Conservation (phyloP, 2,888 invertebrate species). For the Geotrupes spiniger region DNA sequence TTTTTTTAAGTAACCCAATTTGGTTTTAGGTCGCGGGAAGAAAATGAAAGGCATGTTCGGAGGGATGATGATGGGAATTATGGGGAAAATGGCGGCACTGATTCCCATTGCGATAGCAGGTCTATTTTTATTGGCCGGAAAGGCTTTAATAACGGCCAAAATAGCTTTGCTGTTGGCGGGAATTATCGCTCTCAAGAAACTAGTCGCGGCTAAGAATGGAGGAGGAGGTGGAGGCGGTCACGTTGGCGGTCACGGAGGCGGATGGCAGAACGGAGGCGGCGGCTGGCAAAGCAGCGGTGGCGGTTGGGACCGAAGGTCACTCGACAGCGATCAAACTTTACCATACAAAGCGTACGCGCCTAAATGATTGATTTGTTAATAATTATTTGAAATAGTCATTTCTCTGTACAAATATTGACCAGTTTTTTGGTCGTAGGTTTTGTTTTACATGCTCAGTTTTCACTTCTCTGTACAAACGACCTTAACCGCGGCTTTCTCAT, state of each 20-base stretch:
- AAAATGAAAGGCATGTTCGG: slow-evolving; percentile 91
- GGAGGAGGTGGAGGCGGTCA: slow-evolving; percentile 51
- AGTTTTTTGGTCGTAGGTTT: slow-evolving; percentile 29
- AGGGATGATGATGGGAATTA: slow-evolving; percentile 86
- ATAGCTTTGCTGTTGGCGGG: slow-evolving; percentile 78
- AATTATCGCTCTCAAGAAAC: slow-evolving; percentile 79
- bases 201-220: slow-evolving; percentile 66
- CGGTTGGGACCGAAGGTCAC: slow-evolving; percentile 71
- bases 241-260: slow-evolving; percentile 33
- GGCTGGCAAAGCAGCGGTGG: slow-evolving; percentile 54
- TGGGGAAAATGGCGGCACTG: slow-evolving; percentile 80
- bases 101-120: slow-evolving; percentile 78
- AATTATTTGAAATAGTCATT: slow-evolving; percentile 2
- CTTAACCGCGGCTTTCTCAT: too few species aligned
- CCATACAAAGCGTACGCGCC: slow-evolving; percentile 68
- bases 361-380: slow-evolving; percentile 30
- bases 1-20: slow-evolving; percentile 2
- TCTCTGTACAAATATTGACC: slow-evolving; percentile 27
- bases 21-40: slow-evolving; percentile 64
- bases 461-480: too few species aligned
- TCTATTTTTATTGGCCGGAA: slow-evolving; percentile 78
- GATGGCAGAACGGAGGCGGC: slow-evolving; percentile 51
- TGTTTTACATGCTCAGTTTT: too few species aligned
- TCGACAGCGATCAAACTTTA: slow-evolving; percentile 61
- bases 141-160: slow-evolving; percentile 77